These are phyloP conservation scores for Actias luna DNA, from an alignment of 2,888 invertebrate species.

Conservation along the genomic window DNA sequence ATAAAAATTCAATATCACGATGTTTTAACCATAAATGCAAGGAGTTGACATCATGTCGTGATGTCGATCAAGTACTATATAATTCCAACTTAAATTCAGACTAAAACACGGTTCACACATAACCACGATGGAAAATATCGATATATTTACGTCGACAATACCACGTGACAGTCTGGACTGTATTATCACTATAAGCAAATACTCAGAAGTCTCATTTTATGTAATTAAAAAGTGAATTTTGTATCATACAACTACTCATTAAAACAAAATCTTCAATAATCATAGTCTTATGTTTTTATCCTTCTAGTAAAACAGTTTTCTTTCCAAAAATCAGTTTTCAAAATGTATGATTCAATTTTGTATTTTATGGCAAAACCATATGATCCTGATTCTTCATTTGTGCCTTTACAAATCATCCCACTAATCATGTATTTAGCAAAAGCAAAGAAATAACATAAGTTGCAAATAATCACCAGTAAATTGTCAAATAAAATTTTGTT, in stretches of 20 bases:
- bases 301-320: too few species aligned
- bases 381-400: too few species aligned
- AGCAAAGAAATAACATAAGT: background rate
- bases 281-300: too few species aligned
- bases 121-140: conserved; percentile 29
- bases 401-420: too few species aligned
- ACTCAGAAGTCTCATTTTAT: conserved; percentile 6
- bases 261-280: too few species aligned
- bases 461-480: background rate
- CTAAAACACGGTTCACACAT: conserved; percentile 21
- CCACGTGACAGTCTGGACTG: conserved; percentile 31
- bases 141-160: conserved; percentile 24
- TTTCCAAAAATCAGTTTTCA: too few species aligned
- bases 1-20: background rate
- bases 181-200: background rate
- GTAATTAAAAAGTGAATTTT: background rate
- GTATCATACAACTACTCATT: background rate
- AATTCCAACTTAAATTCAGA: conserved; percentile 24
- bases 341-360: too few species aligned
- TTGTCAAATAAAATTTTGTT: too few species aligned
- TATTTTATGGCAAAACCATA: too few species aligned
- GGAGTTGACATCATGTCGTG: conserved; percentile 1
- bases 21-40: conserved; percentile 4
- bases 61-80: conserved; percentile 4
- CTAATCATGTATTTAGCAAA: background rate